These are phyloP conservation scores for Cynoglossus semilaevis DNA, from an alignment of 2,113 vertebrate genomes.

Conservation along the genomic window DNA sequence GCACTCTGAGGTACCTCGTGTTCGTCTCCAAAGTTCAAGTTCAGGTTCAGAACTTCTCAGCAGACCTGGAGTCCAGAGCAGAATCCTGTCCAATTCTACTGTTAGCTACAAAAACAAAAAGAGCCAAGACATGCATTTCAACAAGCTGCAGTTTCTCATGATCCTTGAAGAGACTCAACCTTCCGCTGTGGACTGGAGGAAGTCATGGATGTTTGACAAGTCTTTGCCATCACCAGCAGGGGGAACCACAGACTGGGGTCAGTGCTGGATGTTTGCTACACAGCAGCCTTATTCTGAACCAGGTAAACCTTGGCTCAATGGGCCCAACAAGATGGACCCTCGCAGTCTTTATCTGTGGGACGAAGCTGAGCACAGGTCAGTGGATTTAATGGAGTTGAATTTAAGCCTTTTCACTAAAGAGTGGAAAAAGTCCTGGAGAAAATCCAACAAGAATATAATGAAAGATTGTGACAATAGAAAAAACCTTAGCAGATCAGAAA, in stretches of 20 bases:
- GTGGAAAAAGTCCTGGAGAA: slow-evolving; percentile 65
- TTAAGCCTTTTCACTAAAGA: slow-evolving; percentile 14
- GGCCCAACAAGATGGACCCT: slow-evolving; percentile 25
- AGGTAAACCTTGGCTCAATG: slow-evolving; percentile 41
- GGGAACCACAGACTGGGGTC: slow-evolving; percentile 38
- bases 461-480: slow-evolving; percentile 2
- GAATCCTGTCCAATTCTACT: slow-evolving; percentile 1
- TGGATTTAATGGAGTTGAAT: slow-evolving; percentile 21
- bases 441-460: slow-evolving; percentile 6
- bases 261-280: slow-evolving; percentile 59
- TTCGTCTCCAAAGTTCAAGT: not conserved
- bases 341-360: slow-evolving; percentile 25
- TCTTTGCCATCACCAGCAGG: slow-evolving; percentile 27
- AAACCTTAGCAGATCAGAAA: slow-evolving; percentile 1
- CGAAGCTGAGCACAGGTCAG: slow-evolving; percentile 14
- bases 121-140: slow-evolving; percentile 11
- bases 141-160: slow-evolving; percentile 29
- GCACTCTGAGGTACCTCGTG: not conserved
- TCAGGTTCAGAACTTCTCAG: not conserved
- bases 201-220: slow-evolving; percentile 62
- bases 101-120: slow-evolving; percentile 27
- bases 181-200: slow-evolving; percentile 49
- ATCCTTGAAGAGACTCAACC: slow-evolving; percentile 50
- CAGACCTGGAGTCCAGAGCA: slow-evolving; percentile 16
- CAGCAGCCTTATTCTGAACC: slow-evolving; percentile 48